These are phyloP conservation scores for Chiloscyllium punctatum DNA, from an alignment of 2,797 vertebrate species.

Conservation along the genomic window DNA sequence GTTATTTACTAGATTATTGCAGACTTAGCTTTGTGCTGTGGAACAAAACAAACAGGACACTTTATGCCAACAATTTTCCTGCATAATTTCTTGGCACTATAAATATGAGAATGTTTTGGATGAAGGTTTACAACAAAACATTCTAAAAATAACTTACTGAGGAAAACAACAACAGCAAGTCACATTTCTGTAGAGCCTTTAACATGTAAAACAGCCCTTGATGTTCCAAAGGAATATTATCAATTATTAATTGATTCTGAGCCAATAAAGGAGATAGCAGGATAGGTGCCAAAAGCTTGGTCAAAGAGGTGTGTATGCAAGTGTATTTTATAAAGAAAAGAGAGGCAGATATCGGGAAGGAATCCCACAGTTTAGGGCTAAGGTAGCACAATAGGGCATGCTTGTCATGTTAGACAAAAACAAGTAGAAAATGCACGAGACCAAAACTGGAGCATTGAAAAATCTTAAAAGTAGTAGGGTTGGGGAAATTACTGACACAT, in stretches of 20 bases:
- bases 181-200: no score
- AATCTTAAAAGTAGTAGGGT: neutral
- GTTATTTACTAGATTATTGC: neutral
- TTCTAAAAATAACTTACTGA: slow-evolving; percentile 4
- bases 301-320: neutral
- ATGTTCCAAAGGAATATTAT: neutral
- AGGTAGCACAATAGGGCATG: neutral
- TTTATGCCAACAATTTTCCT: neutral
- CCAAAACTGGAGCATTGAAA: neutral
- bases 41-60: neutral
- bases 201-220: neutral
- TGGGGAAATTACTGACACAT: neutral
- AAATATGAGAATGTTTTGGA: neutral
- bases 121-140: neutral
- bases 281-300: neutral
- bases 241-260: no score
- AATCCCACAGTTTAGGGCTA: neutral
- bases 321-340: neutral
- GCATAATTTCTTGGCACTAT: neutral
- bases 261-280: neutral
- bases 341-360: neutral
- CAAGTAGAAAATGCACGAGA: neutral
- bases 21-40: neutral
- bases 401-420: neutral
- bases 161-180: neutral